These are phyloP conservation scores for Corvus moneduloides DNA, from an alignment of 2,113 vertebrate genomes.

Conservation along the genomic window DNA sequence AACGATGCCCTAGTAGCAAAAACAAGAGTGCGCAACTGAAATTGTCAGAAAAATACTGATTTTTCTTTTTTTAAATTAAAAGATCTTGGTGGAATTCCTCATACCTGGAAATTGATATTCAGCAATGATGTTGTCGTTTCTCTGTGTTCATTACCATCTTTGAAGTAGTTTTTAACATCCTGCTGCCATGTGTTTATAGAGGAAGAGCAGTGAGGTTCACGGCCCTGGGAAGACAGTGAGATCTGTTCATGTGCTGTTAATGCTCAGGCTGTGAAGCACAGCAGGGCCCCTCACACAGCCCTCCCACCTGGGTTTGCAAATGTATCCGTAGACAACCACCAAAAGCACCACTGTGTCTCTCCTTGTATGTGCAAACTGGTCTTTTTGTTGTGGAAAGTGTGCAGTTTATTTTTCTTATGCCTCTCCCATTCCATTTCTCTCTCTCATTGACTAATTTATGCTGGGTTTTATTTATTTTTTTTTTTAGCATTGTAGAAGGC, in stretches of 20 bases:
- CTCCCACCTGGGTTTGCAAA: background rate
- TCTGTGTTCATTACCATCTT: slow-evolving; percentile 9
- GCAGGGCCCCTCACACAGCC: background rate
- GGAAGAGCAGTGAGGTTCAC: slow-evolving; percentile 5
- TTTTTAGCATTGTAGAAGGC: slow-evolving; percentile 19
- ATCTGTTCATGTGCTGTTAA: background rate
- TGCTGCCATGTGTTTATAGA: slow-evolving; percentile 26
- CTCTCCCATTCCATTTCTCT: slow-evolving; percentile 42
- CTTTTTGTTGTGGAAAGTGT: slow-evolving; percentile 22
- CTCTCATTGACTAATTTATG: slow-evolving; percentile 62
- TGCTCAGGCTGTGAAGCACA: background rate
- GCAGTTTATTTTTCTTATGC: slow-evolving; percentile 41
- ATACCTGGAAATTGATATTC: slow-evolving; percentile 31
- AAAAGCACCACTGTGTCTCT: background rate
- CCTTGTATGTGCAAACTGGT: background rate
- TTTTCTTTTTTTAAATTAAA: background rate
- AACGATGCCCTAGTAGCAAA: slow-evolving; percentile 4
- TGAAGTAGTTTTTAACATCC: slow-evolving; percentile 36
- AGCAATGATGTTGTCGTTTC: slow-evolving; percentile 35
- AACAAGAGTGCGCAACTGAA: background rate
- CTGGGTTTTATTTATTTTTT: slow-evolving; percentile 47
- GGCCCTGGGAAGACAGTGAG: background rate
- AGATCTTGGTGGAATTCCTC: slow-evolving; percentile 38
- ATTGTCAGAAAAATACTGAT: slow-evolving; percentile 50
- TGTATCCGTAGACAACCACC: accelerated